phyloP scores from a whole-genome alignment of 1,140 invertebrate species.

The Calliphora vicina region DNA sequence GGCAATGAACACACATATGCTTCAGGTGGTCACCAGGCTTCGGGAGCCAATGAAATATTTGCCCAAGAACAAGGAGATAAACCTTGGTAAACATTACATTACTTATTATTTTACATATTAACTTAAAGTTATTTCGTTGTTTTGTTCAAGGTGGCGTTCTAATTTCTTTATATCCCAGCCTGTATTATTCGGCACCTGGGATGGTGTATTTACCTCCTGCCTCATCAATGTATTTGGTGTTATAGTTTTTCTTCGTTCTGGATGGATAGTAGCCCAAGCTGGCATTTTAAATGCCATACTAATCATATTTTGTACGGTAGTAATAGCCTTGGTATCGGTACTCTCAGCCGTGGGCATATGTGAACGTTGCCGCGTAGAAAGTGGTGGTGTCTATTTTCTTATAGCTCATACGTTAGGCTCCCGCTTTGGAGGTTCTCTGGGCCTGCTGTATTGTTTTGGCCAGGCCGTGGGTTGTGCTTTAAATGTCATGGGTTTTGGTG shows the following conservation, averaged over 20 bases:
- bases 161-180: constrained; percentile 94
- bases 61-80: constrained; percentile 80
- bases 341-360: constrained; percentile 95
- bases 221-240: constrained; percentile 97
- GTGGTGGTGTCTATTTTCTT: constrained; percentile 95
- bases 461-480: constrained; percentile 96
- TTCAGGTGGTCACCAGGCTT: constrained; percentile 81
- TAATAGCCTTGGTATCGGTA: constrained; percentile 88
- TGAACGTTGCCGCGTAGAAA: constrained; percentile 92
- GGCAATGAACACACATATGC: constrained; percentile 78
- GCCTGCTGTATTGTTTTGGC: constrained; percentile 94
- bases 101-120: background rate
- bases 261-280: constrained; percentile 96
- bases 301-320: constrained; percentile 85
- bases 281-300: constrained; percentile 87
- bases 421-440: constrained; percentile 88
- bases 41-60: constrained; percentile 86
- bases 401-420: constrained; percentile 93
- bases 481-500: constrained; percentile 95
- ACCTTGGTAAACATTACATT: constrained; percentile 52
- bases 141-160: constrained; percentile 83
- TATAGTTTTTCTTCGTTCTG: constrained; percentile 93
- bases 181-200: constrained; percentile 96
- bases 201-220: constrained; percentile 85
- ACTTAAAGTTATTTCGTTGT: background rate